Evolutionary conservation across 2,888 invertebrate genomes (phyloP), one percentile per base, ranked within the genome.

Genomic region (Himalopsyche japonica): DNA sequence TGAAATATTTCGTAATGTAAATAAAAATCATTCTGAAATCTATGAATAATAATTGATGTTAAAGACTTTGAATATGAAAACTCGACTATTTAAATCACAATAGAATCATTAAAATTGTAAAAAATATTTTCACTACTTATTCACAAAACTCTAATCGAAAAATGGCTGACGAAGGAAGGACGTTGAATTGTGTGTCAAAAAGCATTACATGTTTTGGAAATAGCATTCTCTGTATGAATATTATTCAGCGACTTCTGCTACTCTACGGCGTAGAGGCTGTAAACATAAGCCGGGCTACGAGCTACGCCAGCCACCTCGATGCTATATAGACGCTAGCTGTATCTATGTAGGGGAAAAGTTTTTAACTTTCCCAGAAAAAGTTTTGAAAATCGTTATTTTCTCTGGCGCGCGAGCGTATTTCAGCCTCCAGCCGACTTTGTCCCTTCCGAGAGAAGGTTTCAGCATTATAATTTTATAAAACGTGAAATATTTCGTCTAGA

Each of bases 311-410:
- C 43, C 32, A 70, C 24, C 76, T 77, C 79, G 34, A 3, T 64
- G 79, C 79, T 82, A 70, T 82, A 49, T 78, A 76, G 47, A 78
- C 37, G 48, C 70, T 70, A 70, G 70, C 70, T 70, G 30, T 57
- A 49, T 64, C 80, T 37, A 30, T 30, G 49, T 30, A 79, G 78
- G 82, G 85, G 85, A 85, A 87, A 87, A 87, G 87, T 87, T 87
- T 87, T 85, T 84, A 87, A 87, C 87, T 92, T 92, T 92, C 92
- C 92, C 92, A 92, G 92, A 92, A 92, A 92, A 92, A 92, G 92
- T 92, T 92, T 92, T 91, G 92, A 92, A 92, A 92, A 92, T 92
- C 92, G 92, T 87, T 87, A 87, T 87, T 87, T 87, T 86, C 85
- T 80, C 86, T 82, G 84, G 83, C 76, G 85, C 83, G 81, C 81